Base-by-base conservation (phyloP, 2,888 invertebrate species). In the Plemyria rubiginata region DNA sequence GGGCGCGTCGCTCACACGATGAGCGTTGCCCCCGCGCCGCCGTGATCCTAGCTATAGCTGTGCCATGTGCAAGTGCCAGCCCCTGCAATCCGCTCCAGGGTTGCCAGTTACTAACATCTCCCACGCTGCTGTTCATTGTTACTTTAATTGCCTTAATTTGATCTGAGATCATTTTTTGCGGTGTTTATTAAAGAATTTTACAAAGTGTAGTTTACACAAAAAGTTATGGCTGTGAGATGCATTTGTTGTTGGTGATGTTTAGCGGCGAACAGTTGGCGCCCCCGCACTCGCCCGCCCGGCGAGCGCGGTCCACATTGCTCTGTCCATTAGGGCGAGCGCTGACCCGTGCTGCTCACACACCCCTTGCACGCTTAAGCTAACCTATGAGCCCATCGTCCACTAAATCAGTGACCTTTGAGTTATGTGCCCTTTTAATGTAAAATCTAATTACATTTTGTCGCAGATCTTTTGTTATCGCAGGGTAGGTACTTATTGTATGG, bases 1-100 rank as follows among this genome's bases (percentile, higher is more conserved):
- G 86, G 85, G 79, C 86, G 84, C 85, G 82, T 76, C 87, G 89
- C 89, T 91, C 91, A 90, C 91, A 91, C 91, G 91, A 86, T 90
- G 90, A 90, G 80, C 91, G 83, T 91, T 91, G 91, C 90, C 91
- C 90, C 85, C 88, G 81, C 76, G 75, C 73, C 36, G 36, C 36
- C 36, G 50, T 55, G 60, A 59, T 52, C 54, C 65, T 59, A 67
- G 65, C 63, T 62, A 49, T 63, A 58, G 51, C 58, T 49, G 66
- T 59, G 58, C 57, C 62, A 56, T 54, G 65, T 60, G 60, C 60
- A n/a, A n/a, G n/a, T 43, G 46, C 38, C 52, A 57, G 60, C 56
- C 64, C 60, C 56, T 54, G 53, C 53, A 32, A 60, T 54, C 60
- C 52, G 54, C 59, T 43, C 61, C 62, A 45, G 70, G 76, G 72